A percentile compares a stretch with the other conserved stretches of the same genome.
Evolutionary conservation across 2,888 invertebrate genomes (phyloP).

Genomic region (Aquatica leii): DNA sequence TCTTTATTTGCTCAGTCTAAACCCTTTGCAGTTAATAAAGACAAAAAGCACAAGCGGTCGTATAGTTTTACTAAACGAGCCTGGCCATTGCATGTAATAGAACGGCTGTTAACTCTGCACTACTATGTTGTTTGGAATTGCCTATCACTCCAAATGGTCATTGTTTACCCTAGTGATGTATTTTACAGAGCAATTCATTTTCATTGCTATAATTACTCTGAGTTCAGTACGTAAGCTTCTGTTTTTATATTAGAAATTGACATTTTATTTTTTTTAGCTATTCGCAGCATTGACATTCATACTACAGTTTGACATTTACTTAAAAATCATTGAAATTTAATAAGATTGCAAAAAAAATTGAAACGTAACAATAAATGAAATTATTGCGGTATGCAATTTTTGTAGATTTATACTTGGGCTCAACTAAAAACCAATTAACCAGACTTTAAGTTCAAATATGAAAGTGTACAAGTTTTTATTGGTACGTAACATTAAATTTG

Average conservation of each 20-base stretch:
- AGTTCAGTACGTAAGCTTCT: neutral
- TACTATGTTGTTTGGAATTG: slow-evolving; percentile 44
- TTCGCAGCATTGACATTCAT: no score
- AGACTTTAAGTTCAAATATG: no score
- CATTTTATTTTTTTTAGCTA: neutral
- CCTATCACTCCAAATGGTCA: slow-evolving; percentile 45
- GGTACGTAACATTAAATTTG: no score
- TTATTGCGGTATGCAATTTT: no score
- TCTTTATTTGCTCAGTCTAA: slow-evolving; percentile 36
- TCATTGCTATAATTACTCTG: slow-evolving; percentile 32
- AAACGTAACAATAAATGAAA: no score
- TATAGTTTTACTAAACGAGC: slow-evolving; percentile 35
- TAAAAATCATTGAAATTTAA: no score
- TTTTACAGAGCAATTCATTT: slow-evolving; percentile 35
- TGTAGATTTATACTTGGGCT: no score
- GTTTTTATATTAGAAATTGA: neutral
- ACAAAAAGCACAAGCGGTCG: slow-evolving; percentile 36
- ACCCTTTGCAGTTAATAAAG: slow-evolving; percentile 40
- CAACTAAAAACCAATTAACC: no score
- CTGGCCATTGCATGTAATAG: slow-evolving; percentile 43
- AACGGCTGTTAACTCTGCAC: slow-evolving; percentile 45
- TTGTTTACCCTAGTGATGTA: slow-evolving; percentile 42
- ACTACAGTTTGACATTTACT: no score
- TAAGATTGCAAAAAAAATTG: no score
- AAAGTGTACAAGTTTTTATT: no score